Percentiles rank a stretch among this genome's conserved stretches.
Conservation (phyloP, 2,888 invertebrate genomes). For the Melikaiella ostensackeni region DNA sequence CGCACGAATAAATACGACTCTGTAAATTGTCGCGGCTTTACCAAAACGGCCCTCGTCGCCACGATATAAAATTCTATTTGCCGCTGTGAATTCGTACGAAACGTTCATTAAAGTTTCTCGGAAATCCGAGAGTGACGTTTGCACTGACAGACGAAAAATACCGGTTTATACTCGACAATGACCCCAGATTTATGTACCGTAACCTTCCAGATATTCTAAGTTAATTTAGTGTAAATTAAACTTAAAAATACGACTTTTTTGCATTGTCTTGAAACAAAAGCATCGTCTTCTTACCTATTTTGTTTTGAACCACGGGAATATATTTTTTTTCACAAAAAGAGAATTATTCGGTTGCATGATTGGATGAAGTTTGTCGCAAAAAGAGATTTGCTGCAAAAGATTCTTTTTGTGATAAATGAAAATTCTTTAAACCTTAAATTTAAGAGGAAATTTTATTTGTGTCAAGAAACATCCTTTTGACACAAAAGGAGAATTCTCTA, state of each 20-base stretch:
- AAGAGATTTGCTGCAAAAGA: too few species aligned
- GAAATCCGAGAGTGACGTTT: conserved; percentile 18
- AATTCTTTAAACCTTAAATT: too few species aligned
- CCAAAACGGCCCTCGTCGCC: conserved; percentile 11
- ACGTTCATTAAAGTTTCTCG: conserved; percentile 26
- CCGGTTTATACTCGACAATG: not conserved
- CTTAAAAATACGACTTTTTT: not conserved
- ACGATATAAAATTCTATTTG: conserved; percentile 12
- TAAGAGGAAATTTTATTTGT: too few species aligned
- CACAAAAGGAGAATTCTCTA: too few species aligned
- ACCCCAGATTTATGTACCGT: not conserved
- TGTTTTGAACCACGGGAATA: too few species aligned
- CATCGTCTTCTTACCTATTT: too few species aligned
- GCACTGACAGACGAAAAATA: not conserved
- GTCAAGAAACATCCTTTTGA: too few species aligned
- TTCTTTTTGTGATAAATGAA: too few species aligned
- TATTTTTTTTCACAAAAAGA: too few species aligned
- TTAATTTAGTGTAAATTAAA: not conserved
- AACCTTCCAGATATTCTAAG: not conserved
- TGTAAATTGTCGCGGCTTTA: conserved; percentile 17
- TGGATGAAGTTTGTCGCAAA: too few species aligned
- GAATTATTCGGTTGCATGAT: too few species aligned
- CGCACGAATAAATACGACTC: conserved; percentile 8
- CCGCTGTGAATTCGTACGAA: conserved; percentile 20
- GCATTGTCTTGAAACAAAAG: too few species aligned